Conservation (phyloP, 2,113 vertebrate genomes). For the Muntiacus reevesi region DNA sequence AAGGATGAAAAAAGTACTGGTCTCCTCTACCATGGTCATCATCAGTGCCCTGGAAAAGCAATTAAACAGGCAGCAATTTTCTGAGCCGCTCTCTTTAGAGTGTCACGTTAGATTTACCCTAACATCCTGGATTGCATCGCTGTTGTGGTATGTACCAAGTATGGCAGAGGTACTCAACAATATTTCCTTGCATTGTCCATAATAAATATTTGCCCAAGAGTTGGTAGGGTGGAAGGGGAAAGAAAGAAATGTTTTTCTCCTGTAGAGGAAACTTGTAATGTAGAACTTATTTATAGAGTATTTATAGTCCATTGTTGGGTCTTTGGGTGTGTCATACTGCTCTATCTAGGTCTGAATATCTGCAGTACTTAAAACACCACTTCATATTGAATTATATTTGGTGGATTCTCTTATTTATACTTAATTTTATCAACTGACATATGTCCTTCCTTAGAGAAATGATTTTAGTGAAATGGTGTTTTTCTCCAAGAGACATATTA, state of each 20-base stretch:
- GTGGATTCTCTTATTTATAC: background rate
- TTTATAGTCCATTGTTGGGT: conserved; percentile 73
- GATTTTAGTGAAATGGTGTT: background rate
- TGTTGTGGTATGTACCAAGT: conserved; percentile 54
- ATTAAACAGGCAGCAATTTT: conserved; percentile 8
- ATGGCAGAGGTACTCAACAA: conserved; percentile 47
- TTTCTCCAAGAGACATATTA: background rate
- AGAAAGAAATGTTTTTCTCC: conserved; percentile 68
- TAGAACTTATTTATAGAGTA: conserved; percentile 67
- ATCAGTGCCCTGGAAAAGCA: conserved; percentile 6
- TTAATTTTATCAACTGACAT: background rate
- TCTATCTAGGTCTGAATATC: conserved; percentile 15
- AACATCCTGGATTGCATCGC: conserved; percentile 60
- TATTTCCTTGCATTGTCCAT: conserved; percentile 74
- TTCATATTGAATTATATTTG: background rate
- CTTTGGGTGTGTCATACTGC: conserved; percentile 55
- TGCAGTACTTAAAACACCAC: background rate
- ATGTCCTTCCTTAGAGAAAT: background rate
- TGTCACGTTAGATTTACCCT: conserved; percentile 27
- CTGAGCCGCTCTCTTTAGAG: background rate
- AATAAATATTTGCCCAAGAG: conserved; percentile 74
- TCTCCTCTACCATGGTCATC: conserved; percentile 2
- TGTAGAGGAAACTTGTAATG: conserved; percentile 68
- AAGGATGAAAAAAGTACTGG: background rate
- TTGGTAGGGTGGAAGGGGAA: conserved; percentile 62